Base-by-base conservation (phyloP, 2,113 vertebrate species). In the Apistogramma diplotaenia region DNA sequence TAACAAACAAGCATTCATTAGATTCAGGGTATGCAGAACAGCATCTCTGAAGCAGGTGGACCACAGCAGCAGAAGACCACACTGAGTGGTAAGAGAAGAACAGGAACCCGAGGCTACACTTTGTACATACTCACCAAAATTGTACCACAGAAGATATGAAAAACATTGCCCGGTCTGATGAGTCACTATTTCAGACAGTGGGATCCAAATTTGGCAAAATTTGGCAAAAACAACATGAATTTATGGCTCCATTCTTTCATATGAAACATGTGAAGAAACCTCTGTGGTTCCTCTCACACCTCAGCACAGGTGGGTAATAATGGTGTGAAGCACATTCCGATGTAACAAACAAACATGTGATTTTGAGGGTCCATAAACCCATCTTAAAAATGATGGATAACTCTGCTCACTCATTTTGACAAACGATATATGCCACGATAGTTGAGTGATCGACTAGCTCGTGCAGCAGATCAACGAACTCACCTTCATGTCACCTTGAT, bases 131-230 rank as follows among this genome's bases (percentile, higher is more conserved):
- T 6, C 31, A 31, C 31, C 31, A 31, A 31, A 31, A 31, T 6
- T 31, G 31, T 5, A 7, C 31, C 5, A 31, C 31, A 31, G 31
- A 31, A 65, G 37, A 0, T 65, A 0, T 25, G 37, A 25, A 65
- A 65, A 18, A 65, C 3, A 37, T 46, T 43, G 61, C 61, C 37
- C 18, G 5, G 37, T 43, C 21, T 40, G 4, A 40, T 62, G 35
- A 62, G 60, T 62, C n/a, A 40, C 15, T n/a, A 62, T 40, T 62
- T 31, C 31, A 31, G 31, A 31, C n/a, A n/a, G 31, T 7, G 31
- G 31, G 31, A 31, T 6, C 31, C 5, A 6, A 31, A 31, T 7
- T 6, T 31, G 6, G 31, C 31, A 31, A 6, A 31, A 31, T 7
- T 6, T 31, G 6, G 31, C 31, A 31, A 31, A 31, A 31, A 31